Conservation (phyloP, 37 sponge, comb jelly and placozoan species). For the Spongilla lacustris region DNA sequence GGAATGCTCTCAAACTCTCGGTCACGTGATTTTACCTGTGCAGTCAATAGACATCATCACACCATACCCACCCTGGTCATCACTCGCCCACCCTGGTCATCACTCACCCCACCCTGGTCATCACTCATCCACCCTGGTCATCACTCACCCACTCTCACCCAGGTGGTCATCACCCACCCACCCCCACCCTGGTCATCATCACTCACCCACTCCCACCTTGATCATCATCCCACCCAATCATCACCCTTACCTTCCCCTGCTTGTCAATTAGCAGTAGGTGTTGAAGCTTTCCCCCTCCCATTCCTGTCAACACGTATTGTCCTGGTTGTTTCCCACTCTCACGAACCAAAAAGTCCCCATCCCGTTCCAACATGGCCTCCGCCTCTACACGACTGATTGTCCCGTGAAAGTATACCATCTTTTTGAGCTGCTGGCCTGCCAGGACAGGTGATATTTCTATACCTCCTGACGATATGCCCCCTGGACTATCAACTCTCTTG, state of each 20-base stretch:
- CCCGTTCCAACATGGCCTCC: conserved; percentile 64
- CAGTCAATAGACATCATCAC: not conserved
- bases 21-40: conserved; percentile 83
- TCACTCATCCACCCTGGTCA: not conserved
- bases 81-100: not conserved
- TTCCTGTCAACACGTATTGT: conserved; percentile 87
- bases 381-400: conserved; percentile 71
- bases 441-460: not conserved
- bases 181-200: not conserved
- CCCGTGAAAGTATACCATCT: conserved; percentile 79
- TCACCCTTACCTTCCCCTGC: conserved; percentile 58
- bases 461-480: not conserved
- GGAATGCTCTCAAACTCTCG: conserved; percentile 76
- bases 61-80: not conserved
- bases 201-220: not conserved
- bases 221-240: not conserved
- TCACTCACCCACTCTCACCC: not conserved
- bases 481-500: not conserved
- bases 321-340: conserved; percentile 76
- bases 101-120: not conserved
- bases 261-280: conserved; percentile 86
- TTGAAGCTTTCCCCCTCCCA: conserved; percentile 53
- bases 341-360: conserved; percentile 87
- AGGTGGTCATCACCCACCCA: not conserved
- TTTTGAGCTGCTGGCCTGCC: conserved; percentile 8